These are phyloP conservation scores for Heterodera filipjevi DNA, from an alignment of 2,888 invertebrate genomes.

Conservation along the genomic window DNA sequence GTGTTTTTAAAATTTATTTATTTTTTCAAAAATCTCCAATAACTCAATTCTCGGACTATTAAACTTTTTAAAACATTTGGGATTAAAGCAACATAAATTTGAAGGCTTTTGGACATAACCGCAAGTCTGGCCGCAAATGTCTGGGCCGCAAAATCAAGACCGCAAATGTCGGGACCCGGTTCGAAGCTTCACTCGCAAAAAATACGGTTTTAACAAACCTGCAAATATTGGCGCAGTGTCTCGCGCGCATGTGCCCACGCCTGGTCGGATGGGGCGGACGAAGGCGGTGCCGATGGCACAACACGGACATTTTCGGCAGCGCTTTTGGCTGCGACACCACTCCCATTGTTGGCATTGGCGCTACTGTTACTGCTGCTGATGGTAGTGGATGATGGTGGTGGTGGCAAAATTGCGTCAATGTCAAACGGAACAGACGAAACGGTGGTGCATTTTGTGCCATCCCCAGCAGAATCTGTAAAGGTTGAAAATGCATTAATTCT, in stretches of 20 bases:
- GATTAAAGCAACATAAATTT: too few relatives aligned
- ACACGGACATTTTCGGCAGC: too few relatives aligned
- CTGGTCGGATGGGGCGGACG: constrained; percentile 68
- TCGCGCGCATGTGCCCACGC: constrained; percentile 96
- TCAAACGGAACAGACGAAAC: constrained; percentile 65
- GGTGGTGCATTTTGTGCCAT: not conserved
- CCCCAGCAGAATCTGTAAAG: not conserved
- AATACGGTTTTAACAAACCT: constrained; percentile 74
- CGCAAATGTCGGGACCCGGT: too few relatives aligned
- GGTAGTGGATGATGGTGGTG: not conserved
- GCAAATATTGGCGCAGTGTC: constrained; percentile 87
- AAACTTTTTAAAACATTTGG: too few relatives aligned
- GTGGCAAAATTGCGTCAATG: constrained; percentile 63
- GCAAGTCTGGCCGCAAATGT: too few relatives aligned
- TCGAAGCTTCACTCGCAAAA: too few relatives aligned
- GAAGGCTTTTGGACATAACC: too few relatives aligned
- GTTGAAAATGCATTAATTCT: not conserved
- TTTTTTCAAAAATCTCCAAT: too few relatives aligned
- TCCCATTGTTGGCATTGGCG: not conserved
- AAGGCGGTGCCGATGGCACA: not conserved
- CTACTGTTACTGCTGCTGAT: not conserved
- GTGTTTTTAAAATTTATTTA: too few relatives aligned
- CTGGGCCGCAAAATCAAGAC: too few relatives aligned
- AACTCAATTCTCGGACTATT: too few relatives aligned
- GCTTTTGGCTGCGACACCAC: not conserved